These are phyloP conservation scores for Oasisia sp. DNA, from an alignment of 2,888 invertebrate species.

Conservation along the genomic window DNA sequence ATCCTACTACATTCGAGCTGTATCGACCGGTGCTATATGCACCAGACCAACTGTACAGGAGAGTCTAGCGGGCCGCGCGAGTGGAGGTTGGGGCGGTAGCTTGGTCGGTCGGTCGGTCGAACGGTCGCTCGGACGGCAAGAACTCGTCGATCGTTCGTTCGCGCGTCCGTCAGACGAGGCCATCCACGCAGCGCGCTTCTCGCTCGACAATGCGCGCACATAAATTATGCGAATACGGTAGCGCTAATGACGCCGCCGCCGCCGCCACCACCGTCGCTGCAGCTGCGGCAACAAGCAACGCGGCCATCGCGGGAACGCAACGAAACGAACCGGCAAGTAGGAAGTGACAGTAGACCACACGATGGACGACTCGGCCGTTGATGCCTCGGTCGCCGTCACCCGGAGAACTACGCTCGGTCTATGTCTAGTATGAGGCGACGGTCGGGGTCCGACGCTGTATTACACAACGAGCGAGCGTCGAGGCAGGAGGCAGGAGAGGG, in stretches of 20 bases:
- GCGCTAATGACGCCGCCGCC: slow-evolving; percentile 11
- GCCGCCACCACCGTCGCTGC: neutral
- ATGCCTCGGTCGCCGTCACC: neutral
- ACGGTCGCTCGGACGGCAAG: neutral
- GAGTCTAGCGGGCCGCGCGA: neutral
- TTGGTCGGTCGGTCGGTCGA: neutral
- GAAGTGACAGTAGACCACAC: neutral
- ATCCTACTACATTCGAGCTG: neutral
- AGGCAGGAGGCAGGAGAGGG: too few species aligned
- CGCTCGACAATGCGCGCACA: neutral
- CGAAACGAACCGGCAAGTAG: neutral
- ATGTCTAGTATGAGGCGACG: neutral
- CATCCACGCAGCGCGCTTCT: neutral
- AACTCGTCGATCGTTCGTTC: neutral
- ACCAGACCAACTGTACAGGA: neutral
- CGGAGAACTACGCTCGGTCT: neutral
- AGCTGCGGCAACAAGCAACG: neutral
- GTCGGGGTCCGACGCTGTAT: neutral
- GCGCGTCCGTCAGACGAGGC: neutral
- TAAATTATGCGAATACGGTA: slow-evolving; percentile 17
- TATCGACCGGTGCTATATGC: neutral
- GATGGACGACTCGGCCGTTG: neutral
- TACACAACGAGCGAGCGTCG: neutral
- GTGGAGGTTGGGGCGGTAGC: neutral
- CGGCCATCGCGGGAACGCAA: slow-evolving; percentile 6